Conservation (phyloP, 2,888 invertebrate genomes). For the Erebia epiphron region DNA sequence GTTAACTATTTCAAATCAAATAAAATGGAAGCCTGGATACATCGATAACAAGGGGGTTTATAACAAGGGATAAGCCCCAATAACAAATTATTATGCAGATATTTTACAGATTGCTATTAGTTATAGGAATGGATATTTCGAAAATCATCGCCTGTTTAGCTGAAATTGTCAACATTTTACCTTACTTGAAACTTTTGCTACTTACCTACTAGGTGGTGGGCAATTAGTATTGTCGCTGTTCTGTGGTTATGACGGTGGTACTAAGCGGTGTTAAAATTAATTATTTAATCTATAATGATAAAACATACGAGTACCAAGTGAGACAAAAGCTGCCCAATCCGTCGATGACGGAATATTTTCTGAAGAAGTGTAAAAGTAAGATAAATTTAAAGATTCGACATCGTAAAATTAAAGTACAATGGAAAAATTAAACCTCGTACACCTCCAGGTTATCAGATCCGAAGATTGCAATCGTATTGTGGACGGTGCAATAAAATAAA, state of each 20-base stretch:
- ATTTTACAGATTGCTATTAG: too few species aligned
- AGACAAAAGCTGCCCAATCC: background rate
- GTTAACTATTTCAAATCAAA: conserved; percentile 17
- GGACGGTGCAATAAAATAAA: conserved; percentile 25
- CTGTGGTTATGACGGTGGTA: too few species aligned
- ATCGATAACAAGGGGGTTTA: background rate
- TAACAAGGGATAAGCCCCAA: too few species aligned
- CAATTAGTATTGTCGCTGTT: too few species aligned
- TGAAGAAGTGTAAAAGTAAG: conserved; percentile 10
- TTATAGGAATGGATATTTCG: too few species aligned
- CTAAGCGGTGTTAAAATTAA: too few species aligned
- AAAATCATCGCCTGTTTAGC: too few species aligned
- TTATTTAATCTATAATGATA: background rate
- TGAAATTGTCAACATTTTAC: too few species aligned
- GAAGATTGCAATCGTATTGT: conserved; percentile 1
- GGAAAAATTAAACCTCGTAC: conserved; percentile 23
- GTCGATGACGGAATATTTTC: too few species aligned
- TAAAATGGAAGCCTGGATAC: conserved; percentile 3
- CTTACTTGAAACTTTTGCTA: too few species aligned
- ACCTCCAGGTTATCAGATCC: conserved; percentile 12
- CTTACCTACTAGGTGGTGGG: too few species aligned
- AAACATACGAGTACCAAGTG: background rate
- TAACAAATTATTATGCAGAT: too few species aligned
- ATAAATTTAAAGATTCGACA: conserved; percentile 35
- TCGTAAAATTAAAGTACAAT: conserved; percentile 19